These are phyloP conservation scores for Drosophila paramelanica DNA, from an alignment of 2,888 invertebrate genomes.

Conservation along the genomic window DNA sequence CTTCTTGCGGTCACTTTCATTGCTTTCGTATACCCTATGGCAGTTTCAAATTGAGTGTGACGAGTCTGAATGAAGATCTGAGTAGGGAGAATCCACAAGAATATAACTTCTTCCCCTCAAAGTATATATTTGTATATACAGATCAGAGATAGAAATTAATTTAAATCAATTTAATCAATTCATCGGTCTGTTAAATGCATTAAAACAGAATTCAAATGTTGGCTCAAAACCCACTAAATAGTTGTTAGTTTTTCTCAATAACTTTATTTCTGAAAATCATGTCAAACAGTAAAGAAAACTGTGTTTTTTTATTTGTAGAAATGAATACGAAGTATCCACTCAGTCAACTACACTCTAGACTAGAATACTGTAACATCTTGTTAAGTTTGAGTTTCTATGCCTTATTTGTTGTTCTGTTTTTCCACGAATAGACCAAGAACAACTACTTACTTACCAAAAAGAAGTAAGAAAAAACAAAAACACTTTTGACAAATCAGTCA, in stretches of 20 bases:
- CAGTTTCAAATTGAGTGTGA: not conserved
- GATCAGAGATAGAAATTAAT: too few species aligned
- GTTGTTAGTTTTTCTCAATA: too few species aligned
- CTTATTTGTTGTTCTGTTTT: not conserved
- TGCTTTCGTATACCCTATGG: not conserved
- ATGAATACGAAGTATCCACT: not conserved
- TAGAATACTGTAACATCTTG: not conserved
- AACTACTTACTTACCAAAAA: constrained; percentile 7
- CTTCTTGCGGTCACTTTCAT: constrained; percentile 8
- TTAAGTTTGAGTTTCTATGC: not conserved
- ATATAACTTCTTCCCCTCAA: too few species aligned
- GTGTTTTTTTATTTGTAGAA: too few species aligned
- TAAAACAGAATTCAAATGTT: too few species aligned
- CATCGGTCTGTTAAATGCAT: too few species aligned
- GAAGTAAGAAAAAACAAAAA: not conserved
- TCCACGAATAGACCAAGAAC: constrained; percentile 19
- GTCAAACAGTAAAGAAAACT: too few species aligned
- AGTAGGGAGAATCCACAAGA: too few species aligned
- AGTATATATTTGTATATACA: too few species aligned
- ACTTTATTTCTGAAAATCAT: too few species aligned
- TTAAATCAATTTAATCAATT: too few species aligned
- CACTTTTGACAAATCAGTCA: constrained; percentile 39
- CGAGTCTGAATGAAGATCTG: not conserved
- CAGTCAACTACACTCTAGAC: not conserved
- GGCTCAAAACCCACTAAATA: too few species aligned